Conservation (phyloP, 2,797 vertebrate genomes). For the Myotis vivesi region DNA sequence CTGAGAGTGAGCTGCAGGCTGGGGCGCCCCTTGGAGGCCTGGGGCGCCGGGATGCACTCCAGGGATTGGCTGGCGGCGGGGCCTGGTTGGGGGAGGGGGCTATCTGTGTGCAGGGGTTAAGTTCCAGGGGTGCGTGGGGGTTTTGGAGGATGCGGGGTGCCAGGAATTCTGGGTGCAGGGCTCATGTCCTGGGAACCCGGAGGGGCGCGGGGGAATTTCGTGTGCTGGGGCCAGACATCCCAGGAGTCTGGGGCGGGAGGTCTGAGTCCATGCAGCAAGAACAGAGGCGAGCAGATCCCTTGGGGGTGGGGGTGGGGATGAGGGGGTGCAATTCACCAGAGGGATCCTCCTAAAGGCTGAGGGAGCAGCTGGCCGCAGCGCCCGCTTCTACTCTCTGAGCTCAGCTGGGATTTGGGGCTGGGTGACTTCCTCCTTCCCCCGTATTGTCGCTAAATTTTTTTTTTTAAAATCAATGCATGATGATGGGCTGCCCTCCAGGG, state of each 20-base stretch:
- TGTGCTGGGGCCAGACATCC: slow-evolving; percentile 37
- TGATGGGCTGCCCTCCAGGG: background rate
- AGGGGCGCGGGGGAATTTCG: background rate
- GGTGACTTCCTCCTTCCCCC: background rate
- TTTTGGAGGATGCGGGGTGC: background rate
- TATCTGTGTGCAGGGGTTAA: background rate
- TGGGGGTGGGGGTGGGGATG: background rate
- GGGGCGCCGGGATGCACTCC: background rate
- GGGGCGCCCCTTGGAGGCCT: background rate
- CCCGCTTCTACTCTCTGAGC: background rate
- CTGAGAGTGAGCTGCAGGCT: slow-evolving; percentile 34
- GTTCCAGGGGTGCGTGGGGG: background rate
- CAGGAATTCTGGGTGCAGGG: slow-evolving; percentile 33
- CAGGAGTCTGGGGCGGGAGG: background rate
- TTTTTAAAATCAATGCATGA: background rate
- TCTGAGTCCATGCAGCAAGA: slow-evolving; percentile 52
- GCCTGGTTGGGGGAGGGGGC: too few relatives aligned
- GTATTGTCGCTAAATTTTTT: background rate
- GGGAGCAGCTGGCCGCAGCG: background rate
- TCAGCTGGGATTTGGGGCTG: background rate
- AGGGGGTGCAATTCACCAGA: background rate
- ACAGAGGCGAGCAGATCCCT: slow-evolving; percentile 10
- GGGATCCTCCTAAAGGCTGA: background rate
- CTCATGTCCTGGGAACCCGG: slow-evolving; percentile 49
- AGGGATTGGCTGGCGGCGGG: background rate